A percentile compares a stretch with the other conserved stretches of the same genome.
Conservation (phyloP, 2,888 invertebrate genomes). For the Eudasyphora cyanicolor region DNA sequence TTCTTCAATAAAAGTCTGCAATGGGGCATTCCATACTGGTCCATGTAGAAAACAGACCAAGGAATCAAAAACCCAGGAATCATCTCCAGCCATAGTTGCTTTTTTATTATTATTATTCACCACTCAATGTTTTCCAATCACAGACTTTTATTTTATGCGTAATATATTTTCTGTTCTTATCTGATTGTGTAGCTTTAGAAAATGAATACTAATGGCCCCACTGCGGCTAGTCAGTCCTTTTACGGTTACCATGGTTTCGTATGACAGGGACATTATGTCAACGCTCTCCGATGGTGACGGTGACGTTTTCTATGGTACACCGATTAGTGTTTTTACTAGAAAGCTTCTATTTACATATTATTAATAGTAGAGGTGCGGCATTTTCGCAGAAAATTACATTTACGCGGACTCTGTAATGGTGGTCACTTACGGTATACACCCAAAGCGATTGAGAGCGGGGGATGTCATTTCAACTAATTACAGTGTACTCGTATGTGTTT, state of each 20-base stretch:
- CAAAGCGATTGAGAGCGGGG: no score
- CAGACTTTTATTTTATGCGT: constrained; percentile 1
- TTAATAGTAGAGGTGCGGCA: not conserved
- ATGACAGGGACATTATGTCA: not conserved
- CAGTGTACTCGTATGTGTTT: no score
- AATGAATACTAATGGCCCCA: not conserved
- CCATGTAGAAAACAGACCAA: constrained; percentile 94
- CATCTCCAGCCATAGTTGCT: constrained; percentile 83
- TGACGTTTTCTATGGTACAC: not conserved
- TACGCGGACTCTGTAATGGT: not conserved
- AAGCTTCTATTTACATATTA: not conserved
- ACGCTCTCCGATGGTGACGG: not conserved
- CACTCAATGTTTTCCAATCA: not conserved
- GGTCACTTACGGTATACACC: not conserved
- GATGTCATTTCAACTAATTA: no score
- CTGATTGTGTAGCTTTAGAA: no score
- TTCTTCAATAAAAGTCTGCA: constrained; percentile 95
- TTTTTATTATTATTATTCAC: no score
- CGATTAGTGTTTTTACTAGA: constrained; percentile 1
- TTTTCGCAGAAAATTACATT: not conserved
- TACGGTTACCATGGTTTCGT: constrained; percentile 35
- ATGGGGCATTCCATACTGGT: constrained; percentile 94
- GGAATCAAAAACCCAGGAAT: constrained; percentile 95
- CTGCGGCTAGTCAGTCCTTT: constrained; percentile 4
- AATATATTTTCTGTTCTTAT: not conserved